Conservation (phyloP, 1,140 invertebrate genomes). For the Andrena cerasifolii region DNA sequence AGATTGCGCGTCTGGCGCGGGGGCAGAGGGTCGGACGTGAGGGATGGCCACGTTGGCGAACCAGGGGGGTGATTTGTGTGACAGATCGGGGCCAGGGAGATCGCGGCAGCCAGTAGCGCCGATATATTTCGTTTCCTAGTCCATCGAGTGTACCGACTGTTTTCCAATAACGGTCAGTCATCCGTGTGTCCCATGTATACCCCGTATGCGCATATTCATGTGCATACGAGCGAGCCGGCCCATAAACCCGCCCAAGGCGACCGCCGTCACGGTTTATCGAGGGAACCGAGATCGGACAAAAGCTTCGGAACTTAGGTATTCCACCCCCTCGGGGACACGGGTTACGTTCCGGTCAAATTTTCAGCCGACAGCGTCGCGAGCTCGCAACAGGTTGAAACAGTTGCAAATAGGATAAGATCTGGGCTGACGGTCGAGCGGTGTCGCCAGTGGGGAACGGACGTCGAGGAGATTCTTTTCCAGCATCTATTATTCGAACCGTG, state of each 20-base stretch:
- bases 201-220: background rate
- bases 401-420: conserved; percentile 38
- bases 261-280: conserved; percentile 17
- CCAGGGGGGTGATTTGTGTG: conserved; percentile 53
- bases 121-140: conserved; percentile 58
- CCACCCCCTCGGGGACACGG: background rate
- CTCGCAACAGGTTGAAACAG: conserved; percentile 57
- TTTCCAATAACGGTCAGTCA: conserved; percentile 52
- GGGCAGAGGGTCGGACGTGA: background rate
- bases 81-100: conserved; percentile 58
- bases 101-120: conserved; percentile 17
- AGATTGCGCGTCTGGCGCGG: conserved; percentile 21
- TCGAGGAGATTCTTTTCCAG: background rate
- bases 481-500: background rate
- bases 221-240: background rate
- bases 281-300: conserved; percentile 7
- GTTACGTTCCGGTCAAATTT: conserved; percentile 38
- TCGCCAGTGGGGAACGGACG: background rate
- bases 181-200: conserved; percentile 27
- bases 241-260: background rate
- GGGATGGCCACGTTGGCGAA: conserved; percentile 3
- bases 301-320: conserved; percentile 28
- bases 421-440: background rate
- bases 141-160: conserved; percentile 48
- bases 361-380: background rate